phyloP scores from a whole-genome alignment of 2,888 invertebrate genomes.

The Mythimna ferrago region DNA sequence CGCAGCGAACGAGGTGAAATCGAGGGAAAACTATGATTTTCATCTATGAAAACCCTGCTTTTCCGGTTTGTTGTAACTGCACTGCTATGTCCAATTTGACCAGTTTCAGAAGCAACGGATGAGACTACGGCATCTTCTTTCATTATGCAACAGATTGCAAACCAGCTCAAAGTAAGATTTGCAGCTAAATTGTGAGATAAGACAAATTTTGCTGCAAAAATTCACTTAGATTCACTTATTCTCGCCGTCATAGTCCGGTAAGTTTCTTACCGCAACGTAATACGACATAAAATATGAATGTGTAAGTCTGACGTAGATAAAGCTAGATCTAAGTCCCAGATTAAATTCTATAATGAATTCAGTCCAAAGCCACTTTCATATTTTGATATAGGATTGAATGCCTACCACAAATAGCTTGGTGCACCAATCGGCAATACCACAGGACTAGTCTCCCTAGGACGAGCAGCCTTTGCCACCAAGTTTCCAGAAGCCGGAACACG shows the following conservation, averaged over 20 bases:
- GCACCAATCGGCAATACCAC: slow-evolving; percentile 81
- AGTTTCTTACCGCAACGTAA: neutral
- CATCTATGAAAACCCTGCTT: neutral
- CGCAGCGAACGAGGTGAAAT: neutral
- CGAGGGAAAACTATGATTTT: slow-evolving; percentile 21
- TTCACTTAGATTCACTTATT: slow-evolving; percentile 7
- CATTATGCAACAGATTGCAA: slow-evolving; percentile 23
- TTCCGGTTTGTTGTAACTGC: slow-evolving; percentile 30
- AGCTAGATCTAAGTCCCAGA: no score
- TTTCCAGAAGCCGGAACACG: slow-evolving; percentile 86
- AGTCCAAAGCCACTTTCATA: neutral
- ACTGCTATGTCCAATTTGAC: slow-evolving; percentile 12
- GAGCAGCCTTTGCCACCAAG: slow-evolving; percentile 89
- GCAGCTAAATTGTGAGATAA: slow-evolving; percentile 17
- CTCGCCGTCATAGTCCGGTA: neutral
- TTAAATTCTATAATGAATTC: no score
- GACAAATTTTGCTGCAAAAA: slow-evolving; percentile 1
- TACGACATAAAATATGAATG: no score
- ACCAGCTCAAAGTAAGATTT: slow-evolving; percentile 26
- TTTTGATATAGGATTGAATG: neutral
- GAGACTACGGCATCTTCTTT: slow-evolving; percentile 1
- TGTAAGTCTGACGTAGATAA: neutral
- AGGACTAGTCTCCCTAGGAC: slow-evolving; percentile 86
- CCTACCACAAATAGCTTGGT: slow-evolving; percentile 76
- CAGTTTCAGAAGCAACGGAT: slow-evolving; percentile 7